Conservation (phyloP, 2,797 vertebrate species). For the Gephyroberyx darwinii region DNA sequence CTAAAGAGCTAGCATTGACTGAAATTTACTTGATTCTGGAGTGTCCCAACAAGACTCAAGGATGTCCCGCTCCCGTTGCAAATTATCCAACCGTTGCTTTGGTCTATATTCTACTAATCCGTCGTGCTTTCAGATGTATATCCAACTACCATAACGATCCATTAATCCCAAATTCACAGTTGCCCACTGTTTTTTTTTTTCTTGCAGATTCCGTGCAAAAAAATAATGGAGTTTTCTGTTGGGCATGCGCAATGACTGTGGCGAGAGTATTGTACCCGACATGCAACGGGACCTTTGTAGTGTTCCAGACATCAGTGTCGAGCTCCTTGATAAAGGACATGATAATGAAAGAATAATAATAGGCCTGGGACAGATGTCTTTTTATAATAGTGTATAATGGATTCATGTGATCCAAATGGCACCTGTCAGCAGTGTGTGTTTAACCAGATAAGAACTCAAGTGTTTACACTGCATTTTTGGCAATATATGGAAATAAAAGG, state of each 20-base stretch:
- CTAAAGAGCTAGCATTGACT: constrained; percentile 77
- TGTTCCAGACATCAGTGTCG: constrained; percentile 64
- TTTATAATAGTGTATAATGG: constrained; percentile 8
- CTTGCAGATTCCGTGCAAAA: constrained; percentile 86
- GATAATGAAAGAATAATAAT: constrained; percentile 52
- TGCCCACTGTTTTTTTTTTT: constrained; percentile 77
- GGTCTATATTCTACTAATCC: constrained; percentile 47
- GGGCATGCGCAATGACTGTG: constrained; percentile 82
- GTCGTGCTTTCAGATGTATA: constrained; percentile 42
- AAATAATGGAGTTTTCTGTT: constrained; percentile 92
- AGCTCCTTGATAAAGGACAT: constrained; percentile 55
- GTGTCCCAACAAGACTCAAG: constrained; percentile 77
- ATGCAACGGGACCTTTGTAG: constrained; percentile 82
- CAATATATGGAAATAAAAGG: not conserved
- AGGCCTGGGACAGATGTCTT: constrained; percentile 33
- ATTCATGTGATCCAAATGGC: not conserved
- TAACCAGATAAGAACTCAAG: not conserved
- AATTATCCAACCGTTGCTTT: constrained; percentile 56
- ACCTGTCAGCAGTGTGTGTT: not conserved
- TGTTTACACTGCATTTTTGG: not conserved
- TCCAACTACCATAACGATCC: constrained; percentile 63
- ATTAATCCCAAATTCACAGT: constrained; percentile 83
- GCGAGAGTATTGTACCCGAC: constrained; percentile 75
- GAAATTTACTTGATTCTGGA: constrained; percentile 82
- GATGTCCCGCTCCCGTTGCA: constrained; percentile 71